These are phyloP conservation scores for Harpalus rubripes DNA, from an alignment of 2,888 invertebrate species.

Conservation along the genomic window DNA sequence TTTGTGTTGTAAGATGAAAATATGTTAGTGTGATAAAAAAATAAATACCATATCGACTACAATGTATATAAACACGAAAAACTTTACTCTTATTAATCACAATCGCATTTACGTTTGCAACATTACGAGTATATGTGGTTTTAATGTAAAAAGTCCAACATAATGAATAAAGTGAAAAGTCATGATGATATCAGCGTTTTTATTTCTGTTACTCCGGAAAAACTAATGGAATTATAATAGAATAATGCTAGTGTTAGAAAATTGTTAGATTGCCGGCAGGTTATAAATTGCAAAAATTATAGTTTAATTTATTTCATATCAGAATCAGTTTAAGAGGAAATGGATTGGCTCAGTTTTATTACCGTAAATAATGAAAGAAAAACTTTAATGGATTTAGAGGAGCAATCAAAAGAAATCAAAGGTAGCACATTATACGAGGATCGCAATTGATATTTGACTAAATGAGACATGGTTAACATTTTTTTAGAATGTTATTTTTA, in stretches of 20 bases:
- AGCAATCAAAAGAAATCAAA: too few species aligned
- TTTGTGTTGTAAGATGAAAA: too few species aligned
- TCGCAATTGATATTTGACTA: too few species aligned
- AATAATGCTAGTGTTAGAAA: neutral
- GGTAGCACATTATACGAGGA: too few species aligned
- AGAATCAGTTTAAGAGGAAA: neutral
- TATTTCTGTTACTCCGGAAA: neutral
- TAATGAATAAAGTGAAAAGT: neutral
- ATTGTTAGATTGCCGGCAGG: neutral
- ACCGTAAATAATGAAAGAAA: too few species aligned
- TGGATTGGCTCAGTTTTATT: neutral
- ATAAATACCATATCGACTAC: neutral
- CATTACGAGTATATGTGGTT: neutral
- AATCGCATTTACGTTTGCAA: neutral
- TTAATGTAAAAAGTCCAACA: neutral
- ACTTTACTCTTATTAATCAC: neutral
- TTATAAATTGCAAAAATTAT: neutral
- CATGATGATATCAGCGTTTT: neutral
- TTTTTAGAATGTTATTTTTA: too few species aligned
- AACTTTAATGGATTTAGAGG: too few species aligned
- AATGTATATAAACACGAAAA: neutral
- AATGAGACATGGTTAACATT: too few species aligned
- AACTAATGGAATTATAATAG: slow-evolving; percentile 7
- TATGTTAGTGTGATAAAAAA: neutral
- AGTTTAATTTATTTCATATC: slow-evolving; percentile 4